Conservation (phyloP, 2,113 vertebrate genomes). For the Microcebus lehilahytsara region DNA sequence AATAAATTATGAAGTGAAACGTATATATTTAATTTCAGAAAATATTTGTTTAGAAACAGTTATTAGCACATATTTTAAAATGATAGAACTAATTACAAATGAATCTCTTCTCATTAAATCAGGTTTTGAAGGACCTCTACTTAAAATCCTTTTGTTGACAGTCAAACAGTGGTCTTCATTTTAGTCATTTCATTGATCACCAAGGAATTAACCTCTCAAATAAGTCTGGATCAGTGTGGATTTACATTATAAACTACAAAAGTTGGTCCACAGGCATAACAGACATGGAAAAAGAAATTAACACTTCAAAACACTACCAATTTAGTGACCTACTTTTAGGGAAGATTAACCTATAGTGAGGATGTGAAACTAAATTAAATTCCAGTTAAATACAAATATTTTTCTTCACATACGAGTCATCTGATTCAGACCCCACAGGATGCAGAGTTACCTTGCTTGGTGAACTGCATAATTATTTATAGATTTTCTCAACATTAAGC, state of each 20-base stretch:
- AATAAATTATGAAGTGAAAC: background rate
- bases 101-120: constrained; percentile 54
- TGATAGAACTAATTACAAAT: constrained; percentile 44
- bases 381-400: constrained; percentile 70
- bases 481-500: constrained; percentile 71
- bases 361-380: constrained; percentile 75
- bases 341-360: constrained; percentile 58
- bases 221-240: constrained; percentile 49
- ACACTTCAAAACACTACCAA: constrained; percentile 57
- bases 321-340: constrained; percentile 70
- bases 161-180: constrained; percentile 15
- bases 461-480: constrained; percentile 81
- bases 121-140: constrained; percentile 6
- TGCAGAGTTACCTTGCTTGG: constrained; percentile 77
- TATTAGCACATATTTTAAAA: constrained; percentile 36
- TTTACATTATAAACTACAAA: constrained; percentile 58
- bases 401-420: constrained; percentile 71
- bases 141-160: constrained; percentile 40
- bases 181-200: constrained; percentile 44
- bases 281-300: constrained; percentile 62
- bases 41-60: constrained; percentile 47
- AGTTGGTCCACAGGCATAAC: constrained; percentile 29
- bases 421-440: constrained; percentile 72
- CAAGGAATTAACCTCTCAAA: constrained; percentile 33
- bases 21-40: constrained; percentile 11